Evolutionary conservation across 2,797 vertebrate species (phyloP), one percentile per base, ranked within the genome.

Genomic region (Enteromius trimaculatus): DNA sequence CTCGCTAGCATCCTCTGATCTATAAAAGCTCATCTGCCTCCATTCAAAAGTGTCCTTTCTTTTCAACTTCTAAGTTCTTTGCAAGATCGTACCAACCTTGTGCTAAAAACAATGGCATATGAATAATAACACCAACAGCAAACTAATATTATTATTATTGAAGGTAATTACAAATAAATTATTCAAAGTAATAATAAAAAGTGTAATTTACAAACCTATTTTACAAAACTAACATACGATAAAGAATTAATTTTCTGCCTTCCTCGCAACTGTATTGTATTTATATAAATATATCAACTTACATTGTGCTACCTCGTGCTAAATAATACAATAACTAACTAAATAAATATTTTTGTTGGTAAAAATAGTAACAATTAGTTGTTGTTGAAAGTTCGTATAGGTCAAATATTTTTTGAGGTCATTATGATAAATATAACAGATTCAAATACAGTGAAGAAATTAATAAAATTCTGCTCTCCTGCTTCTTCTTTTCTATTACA

Each of bases 1-100:
- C 53, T 19, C 51, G 60, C 16, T 53, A 26, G 71, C 49, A 44
- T 68, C 39, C 34, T 68, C 37, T 2, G 72, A 82, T 82, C 23
- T 55, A n/a, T 68, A 82, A 82, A 68, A 77, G 26, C 4, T 6
- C 11, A 34, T 23, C 72, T 4, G 31, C 51, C 11, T 58, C 10
- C 71, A 14, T 72, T 31, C 49, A 14, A 3, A 34, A 29, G 2
- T n/a, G 4, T n/a, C 29, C 19, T 53, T 55, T 55, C 31, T 55
- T 75, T 37, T 16, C 34, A 34, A 11, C 9, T 55, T 16, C 42
- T 5, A 53, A n/a, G 17, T 34, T 71, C 7, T 49, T 71, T 47
- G 42, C 23, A 9, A 70, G n/a, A 16, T 26, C 49, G 44, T 5
- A 17, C 16, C 44, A 49, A 29, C 29, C 47, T 23, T 37, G 10